Conservation (phyloP, 2,113 vertebrate species). For the Mirounga angustirostris region DNA sequence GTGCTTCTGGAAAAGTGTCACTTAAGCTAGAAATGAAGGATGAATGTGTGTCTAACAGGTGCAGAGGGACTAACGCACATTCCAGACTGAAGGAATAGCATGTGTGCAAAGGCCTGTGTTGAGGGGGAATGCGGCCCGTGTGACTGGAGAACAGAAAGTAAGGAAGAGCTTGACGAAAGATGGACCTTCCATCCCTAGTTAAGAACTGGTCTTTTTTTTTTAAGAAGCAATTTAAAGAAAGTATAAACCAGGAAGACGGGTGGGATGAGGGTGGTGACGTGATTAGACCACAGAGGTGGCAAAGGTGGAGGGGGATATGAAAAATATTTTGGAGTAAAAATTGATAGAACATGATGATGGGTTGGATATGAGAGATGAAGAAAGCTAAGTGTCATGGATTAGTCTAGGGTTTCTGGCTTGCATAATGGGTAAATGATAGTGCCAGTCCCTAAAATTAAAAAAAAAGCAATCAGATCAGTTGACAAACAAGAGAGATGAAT, state of each 20-base stretch:
- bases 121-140: accelerated
- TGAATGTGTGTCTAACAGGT: neutral
- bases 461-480: neutral
- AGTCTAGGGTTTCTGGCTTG: neutral
- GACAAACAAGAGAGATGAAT: neutral
- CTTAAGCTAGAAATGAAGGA: neutral
- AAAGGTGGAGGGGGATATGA: accelerated
- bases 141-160: neutral
- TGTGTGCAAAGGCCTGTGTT: accelerated
- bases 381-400: neutral
- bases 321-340: neutral
- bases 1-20: neutral
- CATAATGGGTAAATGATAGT: neutral
- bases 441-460: neutral
- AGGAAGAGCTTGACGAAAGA: neutral
- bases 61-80: neutral
- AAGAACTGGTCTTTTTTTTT: neutral
- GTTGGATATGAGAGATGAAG: neutral
- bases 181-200: neutral
- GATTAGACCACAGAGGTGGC: neutral
- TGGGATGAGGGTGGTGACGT: accelerated
- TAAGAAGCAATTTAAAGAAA: neutral
- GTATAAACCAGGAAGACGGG: neutral
- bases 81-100: neutral
- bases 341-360: neutral